A percentile compares a stretch with the other conserved stretches of the same genome.
Evolutionary conservation across 2,797 vertebrate species (phyloP).

Genomic region (Hipposideros larvatus): DNA sequence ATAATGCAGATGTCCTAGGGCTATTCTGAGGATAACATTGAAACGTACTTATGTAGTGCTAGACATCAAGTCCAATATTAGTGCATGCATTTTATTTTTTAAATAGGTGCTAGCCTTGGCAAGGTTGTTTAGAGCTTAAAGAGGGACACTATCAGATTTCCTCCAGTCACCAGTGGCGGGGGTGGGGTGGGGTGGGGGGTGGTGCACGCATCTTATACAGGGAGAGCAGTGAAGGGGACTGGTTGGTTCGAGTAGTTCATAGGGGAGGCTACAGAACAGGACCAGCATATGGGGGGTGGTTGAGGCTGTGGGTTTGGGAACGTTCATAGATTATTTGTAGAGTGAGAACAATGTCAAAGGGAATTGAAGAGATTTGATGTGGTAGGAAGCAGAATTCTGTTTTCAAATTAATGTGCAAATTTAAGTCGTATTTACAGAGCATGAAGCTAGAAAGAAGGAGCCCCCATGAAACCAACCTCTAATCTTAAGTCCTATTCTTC

Average conservation of each 20-base stretch:
- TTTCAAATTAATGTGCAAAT: background rate
- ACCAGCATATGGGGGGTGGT: background rate
- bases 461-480: background rate
- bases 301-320: background rate
- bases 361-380: background rate
- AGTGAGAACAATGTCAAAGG: background rate
- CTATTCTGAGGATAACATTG: background rate
- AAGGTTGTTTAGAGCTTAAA: background rate
- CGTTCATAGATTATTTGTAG: background rate
- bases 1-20: background rate
- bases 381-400: background rate
- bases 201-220: background rate
- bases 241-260: background rate
- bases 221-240: background rate
- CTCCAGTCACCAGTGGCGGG: background rate
- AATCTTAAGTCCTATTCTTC: slow-evolving; percentile 43
- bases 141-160: background rate
- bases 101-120: background rate
- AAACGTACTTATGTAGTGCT: background rate
- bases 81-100: background rate
- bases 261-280: background rate
- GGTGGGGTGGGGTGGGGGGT: too few relatives aligned
- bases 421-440: background rate
- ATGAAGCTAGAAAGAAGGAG: background rate
- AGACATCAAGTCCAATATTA: background rate